Evolutionary conservation across 2,888 invertebrate species (phyloP).

Genomic region (Sarcophaga variegata): DNA sequence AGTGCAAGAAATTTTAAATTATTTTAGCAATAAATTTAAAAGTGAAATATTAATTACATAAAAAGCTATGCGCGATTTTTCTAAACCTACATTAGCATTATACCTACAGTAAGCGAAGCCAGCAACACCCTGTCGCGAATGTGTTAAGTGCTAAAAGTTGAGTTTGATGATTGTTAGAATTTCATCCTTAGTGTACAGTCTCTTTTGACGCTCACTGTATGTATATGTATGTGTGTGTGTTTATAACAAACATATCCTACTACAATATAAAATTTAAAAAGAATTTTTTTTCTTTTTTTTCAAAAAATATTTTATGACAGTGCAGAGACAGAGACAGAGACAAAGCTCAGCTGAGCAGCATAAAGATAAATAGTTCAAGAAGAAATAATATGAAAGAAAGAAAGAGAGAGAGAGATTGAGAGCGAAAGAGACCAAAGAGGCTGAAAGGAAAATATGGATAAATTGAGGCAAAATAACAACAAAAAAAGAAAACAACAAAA

Average conservation of each 20-base stretch:
- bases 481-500: conserved; percentile 32
- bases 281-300: conserved; percentile 38
- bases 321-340: conserved; percentile 3
- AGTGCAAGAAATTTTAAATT: too few relatives aligned
- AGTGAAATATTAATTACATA: too few relatives aligned
- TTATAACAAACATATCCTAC: neutral
- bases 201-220: too few relatives aligned
- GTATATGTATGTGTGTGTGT: too few relatives aligned
- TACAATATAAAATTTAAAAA: conserved; percentile 57
- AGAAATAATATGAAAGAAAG: neutral
- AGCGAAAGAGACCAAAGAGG: conserved; percentile 12
- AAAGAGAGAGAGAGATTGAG: neutral
- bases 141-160: too few relatives aligned
- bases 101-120: too few relatives aligned
- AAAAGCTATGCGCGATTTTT: too few relatives aligned
- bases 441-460: neutral
- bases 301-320: conserved; percentile 60
- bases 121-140: too few relatives aligned
- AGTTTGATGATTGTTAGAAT: too few relatives aligned
- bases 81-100: too few relatives aligned
- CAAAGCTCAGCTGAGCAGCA: neutral
- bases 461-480: neutral
- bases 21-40: too few relatives aligned
- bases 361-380: conserved; percentile 35
- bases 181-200: too few relatives aligned